These are phyloP conservation scores for Phataginus tetradactyla DNA, from an alignment of 2,797 vertebrate species.

Conservation along the genomic window DNA sequence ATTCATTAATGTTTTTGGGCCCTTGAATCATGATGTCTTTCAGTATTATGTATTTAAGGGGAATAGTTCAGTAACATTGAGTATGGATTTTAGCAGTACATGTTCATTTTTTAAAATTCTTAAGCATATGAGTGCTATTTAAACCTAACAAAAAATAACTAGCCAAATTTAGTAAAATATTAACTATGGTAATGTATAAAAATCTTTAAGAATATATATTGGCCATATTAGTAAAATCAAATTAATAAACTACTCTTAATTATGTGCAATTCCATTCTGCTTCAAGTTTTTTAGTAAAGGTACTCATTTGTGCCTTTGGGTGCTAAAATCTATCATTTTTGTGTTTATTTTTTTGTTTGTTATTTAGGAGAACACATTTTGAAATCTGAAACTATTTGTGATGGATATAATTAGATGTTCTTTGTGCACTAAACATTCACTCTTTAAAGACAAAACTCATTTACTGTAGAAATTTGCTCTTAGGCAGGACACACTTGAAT, in stretches of 20 bases:
- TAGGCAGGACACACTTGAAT: neutral
- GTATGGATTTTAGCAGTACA: neutral
- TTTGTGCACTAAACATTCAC: neutral
- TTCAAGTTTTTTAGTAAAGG: neutral
- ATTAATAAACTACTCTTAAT: neutral
- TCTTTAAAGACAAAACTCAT: neutral
- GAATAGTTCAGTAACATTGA: neutral
- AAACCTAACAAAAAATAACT: neutral
- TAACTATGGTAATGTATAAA: neutral
- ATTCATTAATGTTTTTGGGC: neutral
- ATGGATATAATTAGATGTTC: neutral
- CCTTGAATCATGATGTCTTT: neutral
- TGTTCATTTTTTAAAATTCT: neutral
- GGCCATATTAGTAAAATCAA: neutral
- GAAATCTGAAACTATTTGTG: neutral
- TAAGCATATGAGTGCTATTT: neutral
- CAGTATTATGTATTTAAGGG: neutral
- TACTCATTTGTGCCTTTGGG: neutral
- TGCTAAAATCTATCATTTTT: neutral
- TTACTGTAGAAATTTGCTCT: neutral
- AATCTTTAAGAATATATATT: neutral
- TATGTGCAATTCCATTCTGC: neutral
- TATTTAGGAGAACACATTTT: neutral
- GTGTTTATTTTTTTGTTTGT: neutral
- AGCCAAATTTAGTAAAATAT: neutral